Percentiles rank a stretch among this genome's conserved stretches.
These are phyloP conservation scores for Megalopta genalis DNA, from an alignment of 1,140 invertebrate species.

Conservation along the genomic window DNA sequence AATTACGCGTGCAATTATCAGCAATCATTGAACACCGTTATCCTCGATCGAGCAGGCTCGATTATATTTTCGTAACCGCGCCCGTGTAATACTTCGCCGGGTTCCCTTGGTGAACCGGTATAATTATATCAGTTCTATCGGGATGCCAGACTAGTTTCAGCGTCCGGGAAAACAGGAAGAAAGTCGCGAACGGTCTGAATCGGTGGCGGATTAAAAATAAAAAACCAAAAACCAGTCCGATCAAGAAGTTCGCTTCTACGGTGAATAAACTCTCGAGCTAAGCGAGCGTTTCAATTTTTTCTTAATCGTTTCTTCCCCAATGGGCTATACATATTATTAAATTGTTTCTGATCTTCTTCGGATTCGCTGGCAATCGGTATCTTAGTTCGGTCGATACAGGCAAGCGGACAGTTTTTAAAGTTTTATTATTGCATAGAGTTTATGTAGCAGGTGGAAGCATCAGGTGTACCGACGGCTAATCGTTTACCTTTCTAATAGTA, in stretches of 20 bases:
- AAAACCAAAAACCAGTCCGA: conserved; percentile 30
- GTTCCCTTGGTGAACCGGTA: not conserved
- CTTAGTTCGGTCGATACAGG: too few relatives aligned
- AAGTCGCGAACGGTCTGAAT: not conserved
- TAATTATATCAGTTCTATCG: conserved; percentile 19
- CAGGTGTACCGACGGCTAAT: too few relatives aligned
- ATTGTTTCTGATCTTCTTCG: too few relatives aligned
- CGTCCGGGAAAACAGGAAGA: conserved; percentile 21
- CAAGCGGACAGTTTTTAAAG: too few relatives aligned
- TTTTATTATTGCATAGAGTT: too few relatives aligned
- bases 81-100: not conserved
- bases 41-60: not conserved
- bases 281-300: not conserved
- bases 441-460: too few relatives aligned
- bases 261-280: not conserved
- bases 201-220: not conserved
- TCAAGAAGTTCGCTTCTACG: conserved; percentile 1
- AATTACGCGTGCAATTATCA: not conserved
- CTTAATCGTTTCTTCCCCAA: not conserved
- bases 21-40: conserved; percentile 14
- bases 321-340: too few relatives aligned
- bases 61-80: conserved; percentile 23
- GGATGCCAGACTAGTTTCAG: not conserved
- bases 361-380: too few relatives aligned
- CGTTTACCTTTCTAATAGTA: too few relatives aligned